These are phyloP conservation scores for Maccullochella peelii DNA, from an alignment of 2,113 vertebrate species.

Conservation along the genomic window DNA sequence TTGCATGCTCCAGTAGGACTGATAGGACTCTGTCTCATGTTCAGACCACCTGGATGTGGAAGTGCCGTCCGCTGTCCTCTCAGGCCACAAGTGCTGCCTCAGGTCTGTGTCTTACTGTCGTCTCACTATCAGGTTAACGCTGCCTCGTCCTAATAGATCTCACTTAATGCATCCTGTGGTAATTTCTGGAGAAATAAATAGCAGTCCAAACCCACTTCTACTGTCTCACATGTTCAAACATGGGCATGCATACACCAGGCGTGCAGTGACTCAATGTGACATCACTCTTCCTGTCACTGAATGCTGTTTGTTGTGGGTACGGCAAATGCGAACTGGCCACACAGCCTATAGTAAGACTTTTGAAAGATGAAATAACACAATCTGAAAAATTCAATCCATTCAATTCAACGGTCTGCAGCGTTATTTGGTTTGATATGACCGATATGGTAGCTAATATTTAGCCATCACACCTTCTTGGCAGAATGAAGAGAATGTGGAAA, in stretches of 20 bases:
- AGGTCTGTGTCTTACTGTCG: conserved; percentile 57
- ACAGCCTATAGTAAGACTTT: background rate
- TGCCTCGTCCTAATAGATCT: conserved; percentile 70
- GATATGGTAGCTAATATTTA: background rate
- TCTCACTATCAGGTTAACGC: conserved; percentile 76
- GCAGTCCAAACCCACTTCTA: conserved; percentile 44
- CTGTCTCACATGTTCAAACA: conserved; percentile 62
- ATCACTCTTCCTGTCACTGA: conserved; percentile 37
- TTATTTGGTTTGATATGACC: background rate
- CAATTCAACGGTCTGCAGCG: too few relatives aligned
- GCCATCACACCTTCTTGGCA: background rate
- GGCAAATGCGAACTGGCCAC: background rate
- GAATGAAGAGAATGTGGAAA: background rate
- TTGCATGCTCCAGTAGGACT: background rate
- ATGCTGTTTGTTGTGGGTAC: background rate
- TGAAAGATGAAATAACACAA: background rate
- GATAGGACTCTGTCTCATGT: conserved; percentile 61
- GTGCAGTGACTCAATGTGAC: conserved; percentile 34
- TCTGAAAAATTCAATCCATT: too few relatives aligned
- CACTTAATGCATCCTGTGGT: conserved; percentile 85
- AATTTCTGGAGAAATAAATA: conserved; percentile 66
- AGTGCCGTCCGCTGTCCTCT: conserved; percentile 38
- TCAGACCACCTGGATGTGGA: conserved; percentile 63
- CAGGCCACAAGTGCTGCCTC: conserved; percentile 62
- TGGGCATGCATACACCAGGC: conserved; percentile 5